Base-by-base conservation (phyloP, 2,888 invertebrate species). In the Merodon equestris region DNA sequence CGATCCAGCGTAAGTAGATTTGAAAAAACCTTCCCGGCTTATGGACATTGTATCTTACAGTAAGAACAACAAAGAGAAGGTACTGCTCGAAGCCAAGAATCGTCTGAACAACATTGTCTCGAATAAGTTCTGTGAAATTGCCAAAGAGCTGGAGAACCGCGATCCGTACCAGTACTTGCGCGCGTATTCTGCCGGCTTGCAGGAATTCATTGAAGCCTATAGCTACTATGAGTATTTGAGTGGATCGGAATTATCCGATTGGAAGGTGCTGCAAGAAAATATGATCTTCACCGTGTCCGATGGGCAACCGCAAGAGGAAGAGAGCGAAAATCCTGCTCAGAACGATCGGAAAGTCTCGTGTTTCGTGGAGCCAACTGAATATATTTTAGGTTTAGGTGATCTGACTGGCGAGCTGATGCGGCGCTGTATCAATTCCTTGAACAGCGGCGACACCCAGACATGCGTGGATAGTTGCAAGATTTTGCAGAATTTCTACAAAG, bases 341-440 rank as follows among this genome's bases (percentile, higher is more conserved):
- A 12, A 38, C 1, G 71, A 77, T 38, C 72, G 47, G 9, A 60
- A 47, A 0, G 15, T 81, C 1, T 1, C 12, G 9, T 81, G 75
- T 1, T 42, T 85, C 13, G 84, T 92, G 7, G 88, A 91, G 13
- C 90, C 90, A 2, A 85, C 86, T 14, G 92, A 92, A 82, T 92
- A 91, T 54, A 90, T 97, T 85, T 88, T 97, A 44, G 97, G 97
- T 0, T 88, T 97, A 38, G 94, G 94, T 0, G 97, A 97, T 89
- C 90, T 97, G 27, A 96, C 96, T 0, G 97, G 97, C 0, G 97
- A 97, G 87, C 87, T 97, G 47, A 97, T 97, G 97, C 91, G 97
- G 56, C 92, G 93, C 83, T 95, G 96, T 61, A 95, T 97, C 7
- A 95, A 94, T 85, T 93, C 94, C 83, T 91, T 97, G 66, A 93